These are phyloP conservation scores for Corythaeola cristata DNA, from an alignment of 2,113 vertebrate species.

Conservation along the genomic window DNA sequence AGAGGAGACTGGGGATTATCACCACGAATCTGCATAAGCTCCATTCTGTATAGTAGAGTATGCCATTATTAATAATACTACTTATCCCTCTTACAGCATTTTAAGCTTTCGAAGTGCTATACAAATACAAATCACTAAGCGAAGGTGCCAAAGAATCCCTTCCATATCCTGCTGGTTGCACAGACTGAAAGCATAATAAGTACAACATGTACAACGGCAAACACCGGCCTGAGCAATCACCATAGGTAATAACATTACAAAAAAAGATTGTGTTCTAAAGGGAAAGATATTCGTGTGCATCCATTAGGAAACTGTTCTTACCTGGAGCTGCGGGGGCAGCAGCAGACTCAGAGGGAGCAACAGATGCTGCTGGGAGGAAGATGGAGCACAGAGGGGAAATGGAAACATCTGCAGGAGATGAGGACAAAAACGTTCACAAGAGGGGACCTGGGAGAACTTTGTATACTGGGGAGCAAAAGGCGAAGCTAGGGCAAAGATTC, in stretches of 20 bases:
- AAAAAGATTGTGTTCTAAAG: neutral
- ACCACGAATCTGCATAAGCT: neutral
- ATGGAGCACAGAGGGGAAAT: neutral
- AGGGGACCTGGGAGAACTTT: neutral
- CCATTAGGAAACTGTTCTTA: neutral
- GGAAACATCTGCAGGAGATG: neutral
- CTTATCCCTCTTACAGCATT: slow-evolving; percentile 11
- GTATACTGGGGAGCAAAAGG: neutral
- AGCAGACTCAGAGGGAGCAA: neutral
- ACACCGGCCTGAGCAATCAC: neutral
- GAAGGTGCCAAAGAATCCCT: slow-evolving; percentile 31
- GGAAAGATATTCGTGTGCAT: neutral
- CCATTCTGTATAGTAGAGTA: neutral
- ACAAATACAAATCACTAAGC: slow-evolving; percentile 38
- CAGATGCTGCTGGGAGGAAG: neutral
- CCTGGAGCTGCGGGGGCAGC: neutral
- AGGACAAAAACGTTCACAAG: neutral
- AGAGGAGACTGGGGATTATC: slow-evolving; percentile 29
- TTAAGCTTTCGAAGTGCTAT: slow-evolving; percentile 7
- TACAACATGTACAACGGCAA: neutral
- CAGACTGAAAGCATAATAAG: neutral
- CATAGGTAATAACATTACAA: rapidly evolving
- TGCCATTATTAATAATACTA: neutral
- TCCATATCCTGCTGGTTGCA: neutral
- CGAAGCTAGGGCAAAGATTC: neutral